phyloP scores from a whole-genome alignment of 2,113 vertebrate genomes.

The Microtus ochrogaster region DNA sequence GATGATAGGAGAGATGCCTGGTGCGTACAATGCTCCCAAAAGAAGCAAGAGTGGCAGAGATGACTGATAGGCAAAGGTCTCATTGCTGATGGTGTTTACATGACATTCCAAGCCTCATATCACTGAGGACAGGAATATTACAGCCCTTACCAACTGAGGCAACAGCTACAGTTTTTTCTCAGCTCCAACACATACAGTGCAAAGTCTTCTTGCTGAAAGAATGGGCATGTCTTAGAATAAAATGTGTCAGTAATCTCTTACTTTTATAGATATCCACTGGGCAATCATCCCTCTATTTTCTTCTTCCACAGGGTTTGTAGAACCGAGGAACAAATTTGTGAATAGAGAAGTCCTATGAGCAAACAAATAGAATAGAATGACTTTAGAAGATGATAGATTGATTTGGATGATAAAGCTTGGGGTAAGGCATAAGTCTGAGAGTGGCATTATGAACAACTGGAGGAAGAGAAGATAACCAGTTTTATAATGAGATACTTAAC shows the following conservation, averaged over 20 bases:
- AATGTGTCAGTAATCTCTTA: background rate
- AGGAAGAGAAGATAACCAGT: background rate
- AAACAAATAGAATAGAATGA: background rate
- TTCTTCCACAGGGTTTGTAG: background rate
- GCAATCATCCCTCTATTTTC: background rate
- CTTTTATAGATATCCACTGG: background rate
- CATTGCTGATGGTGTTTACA: conserved; percentile 56
- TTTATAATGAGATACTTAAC: conserved; percentile 52
- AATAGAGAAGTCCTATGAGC: background rate
- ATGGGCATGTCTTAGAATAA: background rate
- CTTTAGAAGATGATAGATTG: background rate
- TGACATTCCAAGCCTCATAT: background rate
- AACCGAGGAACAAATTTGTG: background rate
- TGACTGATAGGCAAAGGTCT: conserved; percentile 71
- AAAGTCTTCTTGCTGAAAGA: background rate
- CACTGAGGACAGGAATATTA: background rate
- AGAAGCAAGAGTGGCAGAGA: conserved; percentile 48
- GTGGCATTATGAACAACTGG: conserved; percentile 24
- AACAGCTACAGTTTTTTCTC: background rate
- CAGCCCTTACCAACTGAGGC: background rate
- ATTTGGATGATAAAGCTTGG: conserved; percentile 18
- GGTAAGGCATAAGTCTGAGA: conserved; percentile 48
- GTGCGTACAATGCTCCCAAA: background rate
- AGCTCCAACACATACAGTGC: background rate
- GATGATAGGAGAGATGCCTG: conserved; percentile 37